Evolutionary conservation across 2,888 invertebrate species (phyloP), one percentile per base, ranked within the genome.

Genomic region (Monochamus alternatus): DNA sequence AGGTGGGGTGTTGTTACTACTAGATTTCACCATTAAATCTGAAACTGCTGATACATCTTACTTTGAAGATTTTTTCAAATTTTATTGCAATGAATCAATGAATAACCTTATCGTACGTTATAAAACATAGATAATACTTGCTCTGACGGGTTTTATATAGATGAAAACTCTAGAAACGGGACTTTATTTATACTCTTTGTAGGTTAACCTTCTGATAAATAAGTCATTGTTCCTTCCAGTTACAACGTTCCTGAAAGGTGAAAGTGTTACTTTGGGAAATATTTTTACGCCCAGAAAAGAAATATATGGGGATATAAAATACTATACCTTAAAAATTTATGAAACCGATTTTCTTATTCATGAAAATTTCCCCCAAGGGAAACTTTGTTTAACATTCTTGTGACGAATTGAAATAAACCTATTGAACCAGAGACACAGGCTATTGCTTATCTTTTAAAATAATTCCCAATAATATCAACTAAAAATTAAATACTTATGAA

Each of bases 271-370:
- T n/a, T 38, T 55, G 14, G n/a, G 55, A 55, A 55, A 55, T 8
- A 22, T 55, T 55, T 55, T 22, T 5, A 14, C 55, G 12, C 55
- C n/a, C 22, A 14, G 55, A 47, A 47, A 47, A 47, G 47, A 14
- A 55, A 55, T 55, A 55, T 55, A 55, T n/a, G 22, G 55, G 14
- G 5, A 55, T 55, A 55, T 55, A 55, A 55, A 55, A 55, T 55
- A 55, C 55, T 55, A 55, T 55, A 55, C 55, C 55, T 55, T 12
- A 55, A 55, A 55, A n/a, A 55, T 55, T 3, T 55, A 55, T 55
- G 1, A 55, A 55, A 47, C 47, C 12, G 47, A 22, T 22, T 55
- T n/a, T 55, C 55, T 55, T 55, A 55, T 55, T 55, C 55, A 55
- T 55, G 55, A 55, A 22, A 22, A 55, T 55, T 3, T 55, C n/a